phyloP scores from a whole-genome alignment of 2,113 vertebrate species.

The Zosterops borbonicus region DNA sequence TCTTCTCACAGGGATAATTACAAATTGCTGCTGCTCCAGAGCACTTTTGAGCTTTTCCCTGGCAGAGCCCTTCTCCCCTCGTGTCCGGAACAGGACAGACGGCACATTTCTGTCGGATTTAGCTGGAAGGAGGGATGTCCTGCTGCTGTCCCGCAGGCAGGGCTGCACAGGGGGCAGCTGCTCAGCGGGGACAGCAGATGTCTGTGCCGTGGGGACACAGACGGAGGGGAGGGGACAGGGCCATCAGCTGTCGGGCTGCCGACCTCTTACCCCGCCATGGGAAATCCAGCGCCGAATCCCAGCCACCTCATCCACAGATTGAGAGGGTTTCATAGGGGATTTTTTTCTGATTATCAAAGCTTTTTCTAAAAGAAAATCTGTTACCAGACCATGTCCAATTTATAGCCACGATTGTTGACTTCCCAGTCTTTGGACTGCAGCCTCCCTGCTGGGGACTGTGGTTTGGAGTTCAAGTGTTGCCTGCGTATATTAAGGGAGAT shows the following conservation, averaged over 20 bases:
- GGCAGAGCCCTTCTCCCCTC: neutral
- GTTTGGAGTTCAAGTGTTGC: neutral
- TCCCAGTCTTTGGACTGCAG: neutral
- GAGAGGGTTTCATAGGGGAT: neutral
- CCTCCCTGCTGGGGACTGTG: rapidly evolving
- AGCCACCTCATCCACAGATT: neutral
- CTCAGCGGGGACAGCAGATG: neutral
- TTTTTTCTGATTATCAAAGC: neutral
- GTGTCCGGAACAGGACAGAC: rapidly evolving
- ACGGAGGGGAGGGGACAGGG: neutral
- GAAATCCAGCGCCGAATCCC: neutral
- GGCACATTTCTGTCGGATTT: neutral
- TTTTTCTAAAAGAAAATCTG: neutral
- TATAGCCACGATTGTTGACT: rapidly evolving
- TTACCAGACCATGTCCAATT: neutral
- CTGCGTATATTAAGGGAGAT: too few relatives aligned
- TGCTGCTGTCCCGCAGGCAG: neutral
- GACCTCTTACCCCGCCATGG: rapidly evolving
- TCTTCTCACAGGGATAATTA: neutral
- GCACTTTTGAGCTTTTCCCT: neutral
- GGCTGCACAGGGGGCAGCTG: neutral
- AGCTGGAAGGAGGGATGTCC: neutral
- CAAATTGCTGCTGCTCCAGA: neutral
- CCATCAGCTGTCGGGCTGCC: neutral
- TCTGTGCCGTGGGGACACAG: rapidly evolving